phyloP scores from a whole-genome alignment of 2,888 invertebrate species.

The Hedya salicella region DNA sequence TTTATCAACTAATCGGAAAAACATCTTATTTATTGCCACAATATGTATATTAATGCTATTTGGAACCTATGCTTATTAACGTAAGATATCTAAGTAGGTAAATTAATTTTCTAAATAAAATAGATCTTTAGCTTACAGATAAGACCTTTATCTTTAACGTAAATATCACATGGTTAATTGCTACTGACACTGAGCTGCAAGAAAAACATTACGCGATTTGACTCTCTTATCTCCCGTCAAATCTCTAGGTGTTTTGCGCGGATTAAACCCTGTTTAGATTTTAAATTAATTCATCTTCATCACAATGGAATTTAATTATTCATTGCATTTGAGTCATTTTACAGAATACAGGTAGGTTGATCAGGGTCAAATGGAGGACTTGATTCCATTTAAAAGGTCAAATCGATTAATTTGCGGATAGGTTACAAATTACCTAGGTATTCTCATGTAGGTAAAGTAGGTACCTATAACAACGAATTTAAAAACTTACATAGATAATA shows the following conservation, averaged over 20 bases:
- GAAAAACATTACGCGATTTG: not conserved
- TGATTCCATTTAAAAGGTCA: conserved; percentile 31
- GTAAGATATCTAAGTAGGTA: not conserved
- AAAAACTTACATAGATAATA: too few relatives aligned
- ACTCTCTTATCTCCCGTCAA: not conserved
- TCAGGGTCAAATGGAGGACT: conserved; percentile 16
- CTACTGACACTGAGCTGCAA: not conserved
- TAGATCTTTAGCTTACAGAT: not conserved
- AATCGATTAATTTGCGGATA: conserved; percentile 22
- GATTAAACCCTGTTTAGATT: not conserved
- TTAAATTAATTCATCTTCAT: not conserved
- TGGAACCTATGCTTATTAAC: not conserved
- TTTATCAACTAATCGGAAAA: too few relatives aligned
- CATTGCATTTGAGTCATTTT: conserved; percentile 2
- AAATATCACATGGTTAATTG: not conserved
- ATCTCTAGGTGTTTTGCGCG: not conserved
- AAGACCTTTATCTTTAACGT: not conserved
- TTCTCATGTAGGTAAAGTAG: not conserved
- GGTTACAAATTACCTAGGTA: conserved; percentile 18
- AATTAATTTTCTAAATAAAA: not conserved
- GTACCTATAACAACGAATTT: too few relatives aligned
- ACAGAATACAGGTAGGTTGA: not conserved
- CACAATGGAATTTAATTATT: conserved; percentile 18
- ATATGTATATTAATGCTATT: not conserved
- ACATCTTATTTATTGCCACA: too few relatives aligned